These are phyloP conservation scores for Mellivora capensis DNA, from an alignment of 2,113 vertebrate species.

Conservation along the genomic window DNA sequence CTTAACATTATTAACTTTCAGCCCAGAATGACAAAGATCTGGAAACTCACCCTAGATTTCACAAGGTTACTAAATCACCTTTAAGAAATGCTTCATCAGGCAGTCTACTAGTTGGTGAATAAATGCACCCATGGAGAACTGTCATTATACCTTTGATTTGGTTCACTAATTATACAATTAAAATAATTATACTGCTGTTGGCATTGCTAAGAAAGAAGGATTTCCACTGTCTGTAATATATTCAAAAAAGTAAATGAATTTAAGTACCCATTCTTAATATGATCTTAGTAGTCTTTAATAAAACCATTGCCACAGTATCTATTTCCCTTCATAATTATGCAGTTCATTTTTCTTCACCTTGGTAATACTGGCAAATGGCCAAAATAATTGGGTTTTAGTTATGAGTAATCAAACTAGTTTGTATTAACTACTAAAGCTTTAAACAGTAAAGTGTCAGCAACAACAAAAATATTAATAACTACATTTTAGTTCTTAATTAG, in stretches of 20 bases:
- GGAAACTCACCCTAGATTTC: slow-evolving; percentile 61
- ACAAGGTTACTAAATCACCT: slow-evolving; percentile 37
- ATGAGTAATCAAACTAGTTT: slow-evolving; percentile 20
- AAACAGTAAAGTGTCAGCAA: slow-evolving; percentile 28
- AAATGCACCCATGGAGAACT: not conserved
- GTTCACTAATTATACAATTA: not conserved
- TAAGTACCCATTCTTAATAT: slow-evolving; percentile 9
- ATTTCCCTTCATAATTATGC: slow-evolving; percentile 38
- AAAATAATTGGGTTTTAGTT: slow-evolving; percentile 40
- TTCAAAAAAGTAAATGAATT: slow-evolving; percentile 28
- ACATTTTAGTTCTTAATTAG: slow-evolving; percentile 33
- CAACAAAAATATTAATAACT: slow-evolving; percentile 43
- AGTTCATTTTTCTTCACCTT: slow-evolving; percentile 45
- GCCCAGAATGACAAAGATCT: slow-evolving; percentile 70
- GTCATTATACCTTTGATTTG: not conserved
- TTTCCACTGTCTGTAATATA: not conserved
- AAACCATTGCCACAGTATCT: not conserved
- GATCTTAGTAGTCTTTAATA: slow-evolving; percentile 20
- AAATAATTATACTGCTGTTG: slow-evolving; percentile 14
- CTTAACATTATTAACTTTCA: slow-evolving; percentile 48
- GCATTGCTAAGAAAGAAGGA: not conserved
- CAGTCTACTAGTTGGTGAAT: not conserved
- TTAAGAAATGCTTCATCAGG: slow-evolving; percentile 24
- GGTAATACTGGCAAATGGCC: slow-evolving; percentile 11
- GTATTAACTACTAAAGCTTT: slow-evolving; percentile 29